phyloP scores from a whole-genome alignment of 1,140 invertebrate species.

The Ditylenchus dipsaci region DNA sequence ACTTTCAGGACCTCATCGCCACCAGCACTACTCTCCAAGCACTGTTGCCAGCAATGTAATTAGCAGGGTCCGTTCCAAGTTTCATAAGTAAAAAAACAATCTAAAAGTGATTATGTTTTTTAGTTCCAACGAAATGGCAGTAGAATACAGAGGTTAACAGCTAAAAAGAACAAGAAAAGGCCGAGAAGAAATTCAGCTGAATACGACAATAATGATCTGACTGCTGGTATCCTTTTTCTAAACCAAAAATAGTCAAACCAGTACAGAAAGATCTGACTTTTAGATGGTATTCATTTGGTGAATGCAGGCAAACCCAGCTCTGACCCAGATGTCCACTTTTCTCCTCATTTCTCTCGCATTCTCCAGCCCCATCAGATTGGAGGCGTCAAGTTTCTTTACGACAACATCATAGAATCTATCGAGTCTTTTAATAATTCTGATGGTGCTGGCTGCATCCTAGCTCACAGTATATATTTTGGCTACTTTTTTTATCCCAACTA shows the following conservation, averaged over 20 bases:
- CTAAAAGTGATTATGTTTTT: background rate
- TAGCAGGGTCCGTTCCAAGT: background rate
- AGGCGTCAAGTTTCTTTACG: constrained; percentile 24
- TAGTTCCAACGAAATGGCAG: background rate
- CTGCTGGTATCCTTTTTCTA: too few relatives aligned
- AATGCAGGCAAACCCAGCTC: constrained; percentile 89
- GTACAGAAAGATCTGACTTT: constrained; percentile 59
- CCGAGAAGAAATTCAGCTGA: constrained; percentile 12
- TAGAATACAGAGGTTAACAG: background rate
- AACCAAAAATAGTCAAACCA: too few relatives aligned
- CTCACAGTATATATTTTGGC: constrained; percentile 70
- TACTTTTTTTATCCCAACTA: too few relatives aligned
- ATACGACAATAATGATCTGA: constrained; percentile 29
- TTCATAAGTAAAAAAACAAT: too few relatives aligned
- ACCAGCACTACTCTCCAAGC: background rate
- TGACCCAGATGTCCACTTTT: constrained; percentile 87
- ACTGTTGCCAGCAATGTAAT: constrained; percentile 1
- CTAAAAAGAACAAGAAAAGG: constrained; percentile 5
- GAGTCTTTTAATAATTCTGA: constrained; percentile 34
- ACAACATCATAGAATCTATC: constrained; percentile 54
- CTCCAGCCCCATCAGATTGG: constrained; percentile 78
- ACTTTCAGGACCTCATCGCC: background rate
- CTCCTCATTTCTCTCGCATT: constrained; percentile 80
- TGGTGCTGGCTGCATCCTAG: constrained; percentile 82
- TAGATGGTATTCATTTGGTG: constrained; percentile 79